Conservation (phyloP, 2,797 vertebrate species). For the Pithecia hirsuta region DNA sequence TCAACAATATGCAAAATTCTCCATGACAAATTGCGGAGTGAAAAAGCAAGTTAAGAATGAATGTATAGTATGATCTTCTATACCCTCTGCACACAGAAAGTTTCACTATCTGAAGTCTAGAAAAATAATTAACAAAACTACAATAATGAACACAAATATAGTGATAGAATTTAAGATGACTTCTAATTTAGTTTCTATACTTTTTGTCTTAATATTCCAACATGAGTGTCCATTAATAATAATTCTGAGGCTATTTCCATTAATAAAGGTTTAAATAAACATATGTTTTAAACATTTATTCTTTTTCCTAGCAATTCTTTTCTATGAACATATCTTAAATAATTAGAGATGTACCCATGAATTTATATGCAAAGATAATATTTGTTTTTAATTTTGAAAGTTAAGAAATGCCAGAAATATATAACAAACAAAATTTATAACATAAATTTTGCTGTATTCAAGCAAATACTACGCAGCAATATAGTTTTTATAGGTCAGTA, state of each 20-base stretch:
- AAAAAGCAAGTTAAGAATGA: neutral
- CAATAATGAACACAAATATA: neutral
- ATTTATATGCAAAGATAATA: neutral
- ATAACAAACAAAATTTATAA: neutral
- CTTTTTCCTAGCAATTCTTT: neutral
- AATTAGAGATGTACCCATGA: neutral
- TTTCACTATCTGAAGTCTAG: neutral
- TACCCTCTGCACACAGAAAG: neutral
- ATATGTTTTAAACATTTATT: neutral
- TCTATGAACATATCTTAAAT: conserved; percentile 14
- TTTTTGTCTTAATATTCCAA: conserved; percentile 11
- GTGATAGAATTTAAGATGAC: neutral
- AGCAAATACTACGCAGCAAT: neutral
- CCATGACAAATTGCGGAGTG: neutral
- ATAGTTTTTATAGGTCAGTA: neutral
- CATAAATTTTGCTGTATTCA: neutral
- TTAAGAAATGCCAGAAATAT: neutral
- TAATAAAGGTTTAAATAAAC: neutral
- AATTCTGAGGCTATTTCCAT: neutral
- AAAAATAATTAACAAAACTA: neutral
- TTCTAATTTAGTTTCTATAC: conserved; percentile 2
- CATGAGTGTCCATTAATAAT: neutral
- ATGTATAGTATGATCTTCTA: neutral
- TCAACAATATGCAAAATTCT: neutral
- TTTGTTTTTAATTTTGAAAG: conserved; percentile 8